Conservation (phyloP, 2,888 invertebrate species). For the Apodemia mormo region DNA sequence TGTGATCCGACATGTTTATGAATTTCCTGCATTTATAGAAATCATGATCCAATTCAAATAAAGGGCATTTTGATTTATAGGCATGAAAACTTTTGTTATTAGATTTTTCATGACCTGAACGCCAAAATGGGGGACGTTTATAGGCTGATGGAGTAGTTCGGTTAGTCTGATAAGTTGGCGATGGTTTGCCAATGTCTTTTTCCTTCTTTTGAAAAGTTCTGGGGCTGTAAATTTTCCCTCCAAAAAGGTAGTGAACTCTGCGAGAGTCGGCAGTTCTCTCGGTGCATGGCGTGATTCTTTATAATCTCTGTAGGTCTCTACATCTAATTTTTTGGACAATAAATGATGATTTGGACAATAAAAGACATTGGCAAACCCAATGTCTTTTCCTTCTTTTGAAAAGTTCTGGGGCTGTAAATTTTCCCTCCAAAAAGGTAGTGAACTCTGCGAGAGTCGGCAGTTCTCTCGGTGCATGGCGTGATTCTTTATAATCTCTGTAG, state of each 20-base stretch:
- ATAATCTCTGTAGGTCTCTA: no score
- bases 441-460: slow-evolving; percentile 34
- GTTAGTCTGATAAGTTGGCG: not conserved
- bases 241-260: no score
- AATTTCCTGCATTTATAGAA: slow-evolving; percentile 29
- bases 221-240: no score
- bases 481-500: slow-evolving; percentile 32
- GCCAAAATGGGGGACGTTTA: not conserved
- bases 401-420: slow-evolving; percentile 34
- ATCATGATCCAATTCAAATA: slow-evolving; percentile 27
- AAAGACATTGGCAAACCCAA: no score
- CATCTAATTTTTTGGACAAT: no score
- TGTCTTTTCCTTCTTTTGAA: no score
- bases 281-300: no score
- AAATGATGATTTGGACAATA: no score
- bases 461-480: no score
- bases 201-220: not conserved
- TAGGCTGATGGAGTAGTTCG: not conserved
- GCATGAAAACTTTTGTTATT: not conserved
- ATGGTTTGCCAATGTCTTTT: not conserved
- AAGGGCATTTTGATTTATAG: slow-evolving; percentile 23
- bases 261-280: no score
- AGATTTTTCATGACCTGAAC: not conserved
- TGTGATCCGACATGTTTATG: slow-evolving; percentile 22
- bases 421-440: slow-evolving; percentile 31